phyloP scores from a whole-genome alignment of 2,888 invertebrate species.

The Apotomis capreana region DNA sequence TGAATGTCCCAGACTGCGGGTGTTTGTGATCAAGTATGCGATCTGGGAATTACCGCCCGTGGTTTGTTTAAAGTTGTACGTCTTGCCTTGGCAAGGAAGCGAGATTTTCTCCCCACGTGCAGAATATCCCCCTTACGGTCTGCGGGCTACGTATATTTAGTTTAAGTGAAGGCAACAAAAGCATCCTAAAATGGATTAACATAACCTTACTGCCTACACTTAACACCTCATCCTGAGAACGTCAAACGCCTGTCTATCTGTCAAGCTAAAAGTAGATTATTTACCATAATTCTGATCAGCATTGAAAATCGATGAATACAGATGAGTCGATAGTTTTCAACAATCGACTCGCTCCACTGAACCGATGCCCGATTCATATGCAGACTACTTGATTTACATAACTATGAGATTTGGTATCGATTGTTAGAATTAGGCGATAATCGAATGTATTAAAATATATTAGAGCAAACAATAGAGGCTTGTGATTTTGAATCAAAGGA shows the following conservation, averaged over 20 bases:
- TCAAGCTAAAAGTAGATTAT: neutral
- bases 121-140: too few relatives aligned
- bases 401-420: conserved; percentile 33
- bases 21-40: too few relatives aligned
- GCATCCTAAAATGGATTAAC: too few relatives aligned
- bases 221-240: neutral
- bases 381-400: conserved; percentile 36
- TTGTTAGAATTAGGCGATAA: conserved; percentile 29
- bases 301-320: conserved; percentile 34
- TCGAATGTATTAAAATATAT: conserved; percentile 9
- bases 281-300: conserved; percentile 20
- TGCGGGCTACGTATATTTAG: too few relatives aligned
- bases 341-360: conserved; percentile 40
- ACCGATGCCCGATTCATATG: conserved; percentile 28
- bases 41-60: too few relatives aligned
- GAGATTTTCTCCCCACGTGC: too few relatives aligned
- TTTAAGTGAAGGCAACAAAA: too few relatives aligned
- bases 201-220: neutral
- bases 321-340: conserved; percentile 40
- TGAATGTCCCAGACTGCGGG: too few relatives aligned
- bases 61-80: too few relatives aligned
- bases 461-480: neutral
- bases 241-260: conserved; percentile 3
- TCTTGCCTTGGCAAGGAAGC: too few relatives aligned
- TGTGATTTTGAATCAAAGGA: neutral